These are phyloP conservation scores for Desoria tigrina DNA, from an alignment of 2,888 invertebrate species.

Conservation along the genomic window DNA sequence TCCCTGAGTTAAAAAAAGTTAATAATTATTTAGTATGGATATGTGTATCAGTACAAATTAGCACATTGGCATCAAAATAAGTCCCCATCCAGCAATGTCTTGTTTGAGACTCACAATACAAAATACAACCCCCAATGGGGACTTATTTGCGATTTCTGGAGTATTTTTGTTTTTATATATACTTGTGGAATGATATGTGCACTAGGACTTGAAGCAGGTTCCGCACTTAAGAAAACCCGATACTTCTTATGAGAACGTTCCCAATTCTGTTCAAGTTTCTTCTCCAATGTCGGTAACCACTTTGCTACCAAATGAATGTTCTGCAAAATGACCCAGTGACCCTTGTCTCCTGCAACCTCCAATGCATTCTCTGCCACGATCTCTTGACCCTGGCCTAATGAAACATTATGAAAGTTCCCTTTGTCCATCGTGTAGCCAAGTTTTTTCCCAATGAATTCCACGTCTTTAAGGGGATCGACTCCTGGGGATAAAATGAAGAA, in stretches of 20 bases:
- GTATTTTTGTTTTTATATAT: too few relatives aligned
- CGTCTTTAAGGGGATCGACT: constrained; percentile 93
- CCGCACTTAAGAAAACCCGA: constrained; percentile 89
- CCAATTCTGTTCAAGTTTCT: constrained; percentile 83
- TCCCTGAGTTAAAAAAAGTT: too few relatives aligned
- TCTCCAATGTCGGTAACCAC: constrained; percentile 85
- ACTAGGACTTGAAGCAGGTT: constrained; percentile 82
- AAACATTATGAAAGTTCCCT: constrained; percentile 92
- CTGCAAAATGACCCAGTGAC: constrained; percentile 93
- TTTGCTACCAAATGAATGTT: constrained; percentile 84
- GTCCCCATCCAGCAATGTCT: too few relatives aligned
- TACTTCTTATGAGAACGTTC: constrained; percentile 77
- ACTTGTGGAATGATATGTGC: constrained; percentile 82
- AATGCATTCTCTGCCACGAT: constrained; percentile 90
- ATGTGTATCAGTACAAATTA: too few relatives aligned
- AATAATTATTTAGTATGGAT: too few relatives aligned
- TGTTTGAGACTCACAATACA: too few relatives aligned
- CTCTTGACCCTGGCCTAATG: constrained; percentile 91
- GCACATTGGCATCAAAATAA: too few relatives aligned
- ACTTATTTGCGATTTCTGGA: too few relatives aligned
- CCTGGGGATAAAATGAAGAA: constrained; percentile 96
- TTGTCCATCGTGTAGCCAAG: constrained; percentile 78
- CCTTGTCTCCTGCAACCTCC: constrained; percentile 78
- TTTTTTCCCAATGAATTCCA: constrained; percentile 82
- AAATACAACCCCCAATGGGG: too few relatives aligned